These are phyloP conservation scores for Hemibagrus guttatus DNA, from an alignment of 2,797 vertebrate genomes.

Conservation along the genomic window DNA sequence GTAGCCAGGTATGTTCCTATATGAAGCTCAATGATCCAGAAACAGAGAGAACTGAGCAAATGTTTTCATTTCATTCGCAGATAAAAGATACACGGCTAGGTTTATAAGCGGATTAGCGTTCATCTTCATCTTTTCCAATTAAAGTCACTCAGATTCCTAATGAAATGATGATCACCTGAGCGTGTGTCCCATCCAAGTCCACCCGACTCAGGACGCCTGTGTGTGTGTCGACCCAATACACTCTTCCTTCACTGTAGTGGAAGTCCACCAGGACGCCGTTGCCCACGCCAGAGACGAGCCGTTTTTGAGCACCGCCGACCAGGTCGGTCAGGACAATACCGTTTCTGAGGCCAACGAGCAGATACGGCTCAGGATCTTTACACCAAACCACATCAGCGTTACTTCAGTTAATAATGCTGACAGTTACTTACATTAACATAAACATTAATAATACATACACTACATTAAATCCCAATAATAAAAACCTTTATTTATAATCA, in stretches of 20 bases:
- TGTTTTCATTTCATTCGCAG: background rate
- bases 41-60: background rate
- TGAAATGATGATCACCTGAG: conserved; percentile 73
- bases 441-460: background rate
- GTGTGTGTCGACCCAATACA: conserved; percentile 87
- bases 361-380: conserved; percentile 83
- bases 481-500: background rate
- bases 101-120: background rate
- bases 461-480: background rate
- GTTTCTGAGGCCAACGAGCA: conserved; percentile 85
- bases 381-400: background rate
- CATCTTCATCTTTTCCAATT: background rate
- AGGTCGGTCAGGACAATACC: conserved; percentile 82
- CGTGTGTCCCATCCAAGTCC: conserved; percentile 77
- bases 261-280: conserved; percentile 80
- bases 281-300: conserved; percentile 76
- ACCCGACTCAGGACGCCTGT: conserved; percentile 82
- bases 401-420: background rate
- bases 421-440: background rate
- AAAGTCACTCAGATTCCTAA: background rate
- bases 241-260: conserved; percentile 76
- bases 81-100: background rate
- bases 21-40: background rate
- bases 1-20: background rate
- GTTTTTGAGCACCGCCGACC: conserved; percentile 80